phyloP scores from a whole-genome alignment of 2,797 vertebrate species.

The Heteromormyrus szaboi region DNA sequence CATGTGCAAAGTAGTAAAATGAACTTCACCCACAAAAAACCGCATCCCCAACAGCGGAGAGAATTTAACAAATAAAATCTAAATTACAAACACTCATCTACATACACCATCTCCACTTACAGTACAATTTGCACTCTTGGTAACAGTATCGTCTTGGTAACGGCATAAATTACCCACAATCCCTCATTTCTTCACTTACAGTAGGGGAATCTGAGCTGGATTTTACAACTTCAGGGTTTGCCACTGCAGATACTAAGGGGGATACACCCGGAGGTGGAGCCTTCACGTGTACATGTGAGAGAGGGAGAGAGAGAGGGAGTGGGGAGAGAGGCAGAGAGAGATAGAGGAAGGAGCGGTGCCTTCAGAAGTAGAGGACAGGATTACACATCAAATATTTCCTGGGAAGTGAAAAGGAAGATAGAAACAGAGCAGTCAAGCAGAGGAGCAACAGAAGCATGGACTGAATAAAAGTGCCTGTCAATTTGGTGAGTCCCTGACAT shows the following conservation, averaged over 20 bases:
- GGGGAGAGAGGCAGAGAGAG: neutral
- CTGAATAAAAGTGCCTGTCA: neutral
- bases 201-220: neutral
- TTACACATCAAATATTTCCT: conserved; percentile 11
- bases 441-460: neutral
- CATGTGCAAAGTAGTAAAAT: neutral
- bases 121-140: neutral
- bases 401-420: conserved; percentile 10
- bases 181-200: neutral
- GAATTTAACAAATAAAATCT: neutral
- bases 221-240: neutral
- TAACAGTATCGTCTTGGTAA: conserved; percentile 5
- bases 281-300: conserved; percentile 30
- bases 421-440: neutral
- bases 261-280: conserved; percentile 59
- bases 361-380: neutral
- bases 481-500: conserved; percentile 10
- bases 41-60: neutral
- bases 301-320: conserved; percentile 19
- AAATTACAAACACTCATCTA: neutral
- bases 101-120: neutral
- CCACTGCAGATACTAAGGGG: conserved; percentile 40
- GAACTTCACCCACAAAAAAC: neutral
- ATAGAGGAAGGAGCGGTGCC: conserved; percentile 14
- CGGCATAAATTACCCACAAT: conserved; percentile 10